A percentile compares a stretch with the other conserved stretches of the same genome.
Evolutionary conservation across 2,797 vertebrate species (phyloP).

Genomic region (Labeo calbasu): DNA sequence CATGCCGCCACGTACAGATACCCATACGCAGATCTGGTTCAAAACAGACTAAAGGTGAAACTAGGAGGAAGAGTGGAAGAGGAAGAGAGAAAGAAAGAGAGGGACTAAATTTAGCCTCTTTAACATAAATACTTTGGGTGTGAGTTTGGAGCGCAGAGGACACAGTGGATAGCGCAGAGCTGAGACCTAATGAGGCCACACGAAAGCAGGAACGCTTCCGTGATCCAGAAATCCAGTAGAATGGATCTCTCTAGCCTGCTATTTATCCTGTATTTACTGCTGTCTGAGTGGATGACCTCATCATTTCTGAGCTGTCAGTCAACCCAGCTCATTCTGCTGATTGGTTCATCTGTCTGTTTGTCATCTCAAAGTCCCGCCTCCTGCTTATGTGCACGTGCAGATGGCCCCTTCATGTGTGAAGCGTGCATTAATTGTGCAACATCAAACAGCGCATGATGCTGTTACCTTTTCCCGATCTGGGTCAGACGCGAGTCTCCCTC

Average conservation of each 20-base stretch:
- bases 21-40: conserved; percentile 50
- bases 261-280: neutral
- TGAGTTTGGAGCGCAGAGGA: conserved; percentile 64
- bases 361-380: conserved; percentile 49
- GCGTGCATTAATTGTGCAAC: conserved; percentile 72
- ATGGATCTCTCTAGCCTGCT: neutral
- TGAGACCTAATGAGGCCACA: conserved; percentile 79
- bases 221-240: conserved; percentile 59
- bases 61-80: conserved; percentile 54
- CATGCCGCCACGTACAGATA: conserved; percentile 12
- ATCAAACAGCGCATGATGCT: conserved; percentile 71
- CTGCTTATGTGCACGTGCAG: conserved; percentile 55
- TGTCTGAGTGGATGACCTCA: neutral
- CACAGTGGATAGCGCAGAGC: conserved; percentile 53
- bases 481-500: conserved; percentile 60
- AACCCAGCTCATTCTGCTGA: conserved; percentile 52
- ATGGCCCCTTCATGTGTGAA: conserved; percentile 73
- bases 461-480: conserved; percentile 67
- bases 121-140: conserved; percentile 62
- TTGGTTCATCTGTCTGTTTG: conserved; percentile 51
- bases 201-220: conserved; percentile 70
- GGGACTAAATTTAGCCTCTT: conserved; percentile 60
- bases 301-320: conserved; percentile 44
- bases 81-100: conserved; percentile 58
- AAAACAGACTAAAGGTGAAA: conserved; percentile 64